Evolutionary conservation across 1,140 invertebrate species (phyloP), one percentile per base, ranked within the genome.

Genomic region (Dysdera silvatica): DNA sequence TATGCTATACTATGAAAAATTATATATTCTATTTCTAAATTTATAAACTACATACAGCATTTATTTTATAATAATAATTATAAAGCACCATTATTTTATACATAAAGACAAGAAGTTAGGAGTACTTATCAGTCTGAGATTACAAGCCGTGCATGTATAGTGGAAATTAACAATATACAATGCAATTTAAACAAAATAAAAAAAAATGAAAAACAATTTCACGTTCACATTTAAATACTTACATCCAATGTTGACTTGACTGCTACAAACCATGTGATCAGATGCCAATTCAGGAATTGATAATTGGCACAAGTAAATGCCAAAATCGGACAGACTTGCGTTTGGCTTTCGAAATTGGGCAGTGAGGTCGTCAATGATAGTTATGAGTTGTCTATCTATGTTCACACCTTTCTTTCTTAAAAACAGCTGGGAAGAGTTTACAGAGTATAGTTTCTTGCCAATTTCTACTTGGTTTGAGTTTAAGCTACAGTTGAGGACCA

Each of bases 191-290:
- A 14, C 18, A 47, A 3, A 45, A 7, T 20, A 2, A 3, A 8
- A 45, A 1, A 45, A 20, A 45, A n/a, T 20, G 8, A 3, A 45
- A 20, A 45, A 45, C 6, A 45, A 23, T n/a, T 7, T 45, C 18
- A 45, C 18, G n/a, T 1, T 20, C 16, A n/a, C n/a, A n/a, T 18
- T 12, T 20, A 43, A 40, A 7, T 10, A 66, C 64, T 66, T 61
- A 66, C 64, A 61, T 23, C 64, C 64, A 23, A 66, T 52, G 28
- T 20, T 49, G 31, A 66, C 56, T 26, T 55, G 28, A n/a, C 31
- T 66, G 16, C 37, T 37, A 32, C 64, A 66, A 12, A 60, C 52
- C 35, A 52, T 16, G 31, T 16, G 24, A n/a, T 45, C 47, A 18
- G 14, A 24, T 24, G 26, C 33, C 14, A n/a, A 37, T 18, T 57